Evolutionary conservation across 2,797 vertebrate species (phyloP).

Genomic region (Euthynnus affinis): DNA sequence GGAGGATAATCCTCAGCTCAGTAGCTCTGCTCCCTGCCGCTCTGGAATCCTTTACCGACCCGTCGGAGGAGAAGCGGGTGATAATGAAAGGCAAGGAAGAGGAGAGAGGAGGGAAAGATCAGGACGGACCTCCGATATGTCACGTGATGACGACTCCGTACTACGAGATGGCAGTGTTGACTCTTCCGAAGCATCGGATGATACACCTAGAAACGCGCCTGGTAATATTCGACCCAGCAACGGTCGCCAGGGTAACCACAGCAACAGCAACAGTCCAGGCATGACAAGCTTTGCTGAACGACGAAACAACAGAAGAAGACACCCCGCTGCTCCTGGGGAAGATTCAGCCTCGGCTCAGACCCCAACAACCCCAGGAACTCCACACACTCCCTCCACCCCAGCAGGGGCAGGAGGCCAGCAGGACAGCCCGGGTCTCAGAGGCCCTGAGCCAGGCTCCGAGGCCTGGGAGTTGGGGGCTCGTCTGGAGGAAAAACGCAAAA

Average conservation of each 20-base stretch:
- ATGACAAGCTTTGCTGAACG: conserved; percentile 95
- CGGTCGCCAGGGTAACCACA: conserved; percentile 62
- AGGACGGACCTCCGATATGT: conserved; percentile 62
- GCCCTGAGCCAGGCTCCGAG: conserved; percentile 86
- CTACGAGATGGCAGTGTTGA: conserved; percentile 85
- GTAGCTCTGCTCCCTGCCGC: conserved; percentile 83
- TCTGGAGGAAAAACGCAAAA: conserved; percentile 92
- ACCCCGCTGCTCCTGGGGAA: conserved; percentile 72
- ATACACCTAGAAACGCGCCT: conserved; percentile 71
- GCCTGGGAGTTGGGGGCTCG: conserved; percentile 90
- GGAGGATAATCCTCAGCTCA: conserved; percentile 72
- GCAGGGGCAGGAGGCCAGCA: conserved; percentile 63
- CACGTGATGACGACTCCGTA: conserved; percentile 85
- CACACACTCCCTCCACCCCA: conserved; percentile 68
- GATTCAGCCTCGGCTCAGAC: conserved; percentile 56
- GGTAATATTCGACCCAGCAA: conserved; percentile 77
- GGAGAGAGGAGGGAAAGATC: conserved; percentile 57
- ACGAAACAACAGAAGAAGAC: conserved; percentile 85
- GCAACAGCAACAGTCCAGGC: conserved; percentile 78
- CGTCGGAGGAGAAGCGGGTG: conserved; percentile 60
- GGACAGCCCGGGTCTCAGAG: conserved; percentile 74
- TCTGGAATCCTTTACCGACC: conserved; percentile 75
- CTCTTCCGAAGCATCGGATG: conserved; percentile 86
- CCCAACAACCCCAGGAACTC: conserved; percentile 68
- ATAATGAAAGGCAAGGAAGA: conserved; percentile 50